Evolutionary conservation across 2,888 invertebrate species (phyloP).

Genomic region (Epinotia demarniana): DNA sequence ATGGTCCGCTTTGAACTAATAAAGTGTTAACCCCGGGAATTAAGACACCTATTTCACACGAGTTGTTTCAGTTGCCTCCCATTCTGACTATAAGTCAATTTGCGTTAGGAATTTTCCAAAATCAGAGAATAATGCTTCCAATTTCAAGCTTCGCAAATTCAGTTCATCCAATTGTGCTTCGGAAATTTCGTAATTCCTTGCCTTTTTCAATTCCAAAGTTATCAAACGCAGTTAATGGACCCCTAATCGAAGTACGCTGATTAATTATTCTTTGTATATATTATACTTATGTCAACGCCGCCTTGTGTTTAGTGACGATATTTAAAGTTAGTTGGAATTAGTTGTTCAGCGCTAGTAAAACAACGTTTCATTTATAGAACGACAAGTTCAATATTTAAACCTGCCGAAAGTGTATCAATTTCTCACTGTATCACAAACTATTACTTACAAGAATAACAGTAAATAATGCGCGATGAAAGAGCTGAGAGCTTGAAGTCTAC

Average conservation of each 20-base stretch:
- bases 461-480: constrained; percentile 11
- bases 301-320: not conserved
- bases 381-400: not conserved
- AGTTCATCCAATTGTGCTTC: not conserved
- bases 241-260: not conserved
- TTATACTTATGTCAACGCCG: not conserved
- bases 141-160: not conserved
- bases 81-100: not conserved
- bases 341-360: too few relatives aligned
- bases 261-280: not conserved
- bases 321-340: not conserved
- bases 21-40: too few relatives aligned
- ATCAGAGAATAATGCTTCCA: not conserved
- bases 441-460: not conserved
- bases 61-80: not conserved
- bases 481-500: not conserved
- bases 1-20: too few relatives aligned
- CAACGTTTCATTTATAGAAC: not conserved
- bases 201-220: not conserved
- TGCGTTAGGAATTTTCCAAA: not conserved
- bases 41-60: too few relatives aligned
- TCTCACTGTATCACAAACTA: not conserved
- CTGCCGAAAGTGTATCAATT: not conserved
- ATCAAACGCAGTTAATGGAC: not conserved
- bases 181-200: not conserved